These are phyloP conservation scores for Timandra comae DNA, from an alignment of 2,888 invertebrate species.

Conservation along the genomic window DNA sequence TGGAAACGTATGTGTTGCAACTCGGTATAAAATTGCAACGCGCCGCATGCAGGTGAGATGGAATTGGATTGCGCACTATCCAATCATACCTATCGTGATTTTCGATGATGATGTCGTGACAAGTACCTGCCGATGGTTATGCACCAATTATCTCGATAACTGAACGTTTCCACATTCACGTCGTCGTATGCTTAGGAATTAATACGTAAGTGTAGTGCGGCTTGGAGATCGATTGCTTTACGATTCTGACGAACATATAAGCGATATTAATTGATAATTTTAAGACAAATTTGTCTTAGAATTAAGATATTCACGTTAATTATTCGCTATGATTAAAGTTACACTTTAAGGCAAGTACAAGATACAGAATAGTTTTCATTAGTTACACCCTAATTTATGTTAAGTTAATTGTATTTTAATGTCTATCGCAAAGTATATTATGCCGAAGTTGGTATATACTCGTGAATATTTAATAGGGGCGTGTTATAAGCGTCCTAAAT, in stretches of 20 bases:
- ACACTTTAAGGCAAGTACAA: no score
- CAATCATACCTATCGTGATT: slow-evolving; percentile 63
- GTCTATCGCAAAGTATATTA: slow-evolving; percentile 25
- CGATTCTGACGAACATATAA: no score
- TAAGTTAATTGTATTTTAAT: slow-evolving; percentile 33
- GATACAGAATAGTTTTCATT: no score
- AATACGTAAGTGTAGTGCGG: no score
- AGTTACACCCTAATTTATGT: neutral
- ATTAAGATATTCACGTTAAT: no score
- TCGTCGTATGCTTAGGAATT: no score
- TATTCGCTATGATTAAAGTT: no score
- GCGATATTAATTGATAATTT: no score
- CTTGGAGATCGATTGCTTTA: no score
- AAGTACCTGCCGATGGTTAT: slow-evolving; percentile 20
- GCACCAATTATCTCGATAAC: slow-evolving; percentile 9
- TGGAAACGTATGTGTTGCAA: slow-evolving; percentile 53
- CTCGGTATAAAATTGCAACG: slow-evolving; percentile 57
- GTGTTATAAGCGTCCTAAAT: slow-evolving; percentile 48
- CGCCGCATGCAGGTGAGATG: slow-evolving; percentile 46
- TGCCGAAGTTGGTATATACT: slow-evolving; percentile 13
- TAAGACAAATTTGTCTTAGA: no score
- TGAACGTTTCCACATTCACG: no score
- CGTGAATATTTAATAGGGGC: slow-evolving; percentile 53
- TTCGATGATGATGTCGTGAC: slow-evolving; percentile 56
- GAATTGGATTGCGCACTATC: slow-evolving; percentile 65